These are phyloP conservation scores for Hermetia illucens DNA, from an alignment of 1,140 invertebrate genomes.

Conservation along the genomic window DNA sequence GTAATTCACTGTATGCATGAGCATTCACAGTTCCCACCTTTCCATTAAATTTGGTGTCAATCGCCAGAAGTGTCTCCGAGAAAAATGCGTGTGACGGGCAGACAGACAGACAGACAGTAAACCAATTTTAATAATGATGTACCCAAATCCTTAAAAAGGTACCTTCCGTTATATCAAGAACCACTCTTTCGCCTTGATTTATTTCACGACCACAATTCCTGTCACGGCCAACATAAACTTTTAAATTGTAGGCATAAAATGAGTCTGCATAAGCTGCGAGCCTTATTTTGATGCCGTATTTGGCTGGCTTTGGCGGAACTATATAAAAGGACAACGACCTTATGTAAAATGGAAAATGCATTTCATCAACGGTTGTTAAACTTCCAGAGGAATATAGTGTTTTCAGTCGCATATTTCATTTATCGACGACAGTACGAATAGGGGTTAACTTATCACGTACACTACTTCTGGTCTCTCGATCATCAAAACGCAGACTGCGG, in stretches of 20 bases:
- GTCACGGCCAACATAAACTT: slow-evolving; percentile 12
- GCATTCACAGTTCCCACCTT: too few relatives aligned
- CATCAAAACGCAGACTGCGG: neutral
- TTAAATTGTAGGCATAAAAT: slow-evolving; percentile 12
- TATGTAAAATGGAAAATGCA: slow-evolving; percentile 14
- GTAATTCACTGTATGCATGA: too few relatives aligned
- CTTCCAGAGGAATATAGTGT: slow-evolving; percentile 2
- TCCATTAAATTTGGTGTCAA: too few relatives aligned
- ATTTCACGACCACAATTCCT: neutral
- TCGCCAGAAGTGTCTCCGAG: too few relatives aligned
- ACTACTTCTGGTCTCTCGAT: neutral
- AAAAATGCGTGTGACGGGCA: too few relatives aligned
- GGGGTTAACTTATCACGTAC: neutral
- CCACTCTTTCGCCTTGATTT: neutral
- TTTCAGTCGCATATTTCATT: too few relatives aligned
- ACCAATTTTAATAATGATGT: too few relatives aligned
- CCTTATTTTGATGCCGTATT: slow-evolving; percentile 1
- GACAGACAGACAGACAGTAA: too few relatives aligned
- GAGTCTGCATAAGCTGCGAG: neutral
- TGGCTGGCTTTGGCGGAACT: too few relatives aligned
- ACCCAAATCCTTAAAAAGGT: too few relatives aligned
- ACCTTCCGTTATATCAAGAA: neutral
- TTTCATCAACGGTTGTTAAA: slow-evolving; percentile 17
- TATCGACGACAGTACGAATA: too few relatives aligned
- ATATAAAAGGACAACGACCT: slow-evolving; percentile 15